A percentile compares a stretch with the other conserved stretches of the same genome.
Evolutionary conservation across 1,140 invertebrate genomes (phyloP).

Genomic region (Melanaphis sacchari): DNA sequence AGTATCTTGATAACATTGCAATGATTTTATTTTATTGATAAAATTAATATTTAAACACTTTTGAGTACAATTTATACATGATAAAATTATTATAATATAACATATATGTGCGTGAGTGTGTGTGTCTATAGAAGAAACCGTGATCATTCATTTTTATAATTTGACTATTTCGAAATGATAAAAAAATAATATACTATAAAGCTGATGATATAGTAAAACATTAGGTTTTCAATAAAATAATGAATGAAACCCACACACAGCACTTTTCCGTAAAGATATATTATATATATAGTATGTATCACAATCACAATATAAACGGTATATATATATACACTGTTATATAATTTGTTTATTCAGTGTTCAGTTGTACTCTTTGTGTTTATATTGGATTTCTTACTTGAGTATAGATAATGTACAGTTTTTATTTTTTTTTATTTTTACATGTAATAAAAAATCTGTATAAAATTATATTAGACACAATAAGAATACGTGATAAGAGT

Average conservation of each 20-base stretch:
- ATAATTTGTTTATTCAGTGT: constrained; percentile 30
- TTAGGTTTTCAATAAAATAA: not conserved
- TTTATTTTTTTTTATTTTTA: too few relatives aligned
- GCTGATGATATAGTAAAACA: not conserved
- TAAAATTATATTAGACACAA: too few relatives aligned
- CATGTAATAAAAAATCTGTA: too few relatives aligned
- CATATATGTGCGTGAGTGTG: too few relatives aligned
- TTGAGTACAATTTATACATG: not conserved
- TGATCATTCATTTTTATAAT: not conserved
- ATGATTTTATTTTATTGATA: not conserved
- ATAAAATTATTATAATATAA: not conserved
- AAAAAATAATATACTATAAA: not conserved
- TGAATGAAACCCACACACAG: constrained; percentile 26
- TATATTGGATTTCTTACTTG: not conserved
- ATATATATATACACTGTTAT: too few relatives aligned
- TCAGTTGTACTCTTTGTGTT: not conserved
- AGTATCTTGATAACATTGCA: not conserved
- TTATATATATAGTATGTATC: not conserved
- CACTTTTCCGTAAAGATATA: not conserved
- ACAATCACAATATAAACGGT: not conserved
- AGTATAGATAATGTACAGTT: not conserved
- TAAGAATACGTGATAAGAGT: too few relatives aligned
- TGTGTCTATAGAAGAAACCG: not conserved
- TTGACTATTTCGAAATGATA: not conserved
- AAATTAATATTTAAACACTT: not conserved